Conservation (phyloP, 2,888 invertebrate genomes). For the Steinernema scapterisci region DNA sequence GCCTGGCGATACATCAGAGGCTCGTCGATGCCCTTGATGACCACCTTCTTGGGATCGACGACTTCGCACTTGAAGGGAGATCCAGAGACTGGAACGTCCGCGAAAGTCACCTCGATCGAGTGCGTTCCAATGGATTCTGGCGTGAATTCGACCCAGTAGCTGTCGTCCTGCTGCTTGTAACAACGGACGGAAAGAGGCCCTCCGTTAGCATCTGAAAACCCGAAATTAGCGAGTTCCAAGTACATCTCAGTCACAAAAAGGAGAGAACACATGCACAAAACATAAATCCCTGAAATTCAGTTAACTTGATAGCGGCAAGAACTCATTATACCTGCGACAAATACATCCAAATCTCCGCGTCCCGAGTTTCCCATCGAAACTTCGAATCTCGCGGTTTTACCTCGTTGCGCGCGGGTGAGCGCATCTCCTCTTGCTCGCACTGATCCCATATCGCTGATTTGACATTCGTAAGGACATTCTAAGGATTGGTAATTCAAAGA, state of each 20-base stretch:
- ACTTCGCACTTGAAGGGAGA: slow-evolving; percentile 94
- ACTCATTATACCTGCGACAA: slow-evolving; percentile 58
- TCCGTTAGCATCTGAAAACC: slow-evolving; percentile 58
- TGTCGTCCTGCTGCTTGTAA: slow-evolving; percentile 93
- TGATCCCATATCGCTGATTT: slow-evolving; percentile 56
- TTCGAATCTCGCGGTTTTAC: slow-evolving; percentile 64
- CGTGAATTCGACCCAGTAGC: slow-evolving; percentile 85
- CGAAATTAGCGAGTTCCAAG: not conserved
- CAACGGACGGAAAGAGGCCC: slow-evolving; percentile 83
- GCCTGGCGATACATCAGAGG: slow-evolving; percentile 52
- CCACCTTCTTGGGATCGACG: slow-evolving; percentile 75
- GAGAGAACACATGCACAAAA: not conserved
- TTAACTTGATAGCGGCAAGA: not conserved
- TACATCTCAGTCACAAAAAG: not conserved
- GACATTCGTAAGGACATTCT: slow-evolving; percentile 67
- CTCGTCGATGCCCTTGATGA: slow-evolving; percentile 52
- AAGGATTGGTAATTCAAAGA: slow-evolving; percentile 18
- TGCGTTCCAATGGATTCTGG: slow-evolving; percentile 73
- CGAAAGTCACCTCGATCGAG: slow-evolving; percentile 83
- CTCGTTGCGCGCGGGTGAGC: slow-evolving; percentile 59
- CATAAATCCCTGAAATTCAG: not conserved
- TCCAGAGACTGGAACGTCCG: slow-evolving; percentile 79
- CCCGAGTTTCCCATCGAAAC: slow-evolving; percentile 59
- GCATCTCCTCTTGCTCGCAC: slow-evolving; percentile 66
- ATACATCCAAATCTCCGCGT: slow-evolving; percentile 67